phyloP scores from a whole-genome alignment of 1,140 invertebrate species.

The Lerema accius region DNA sequence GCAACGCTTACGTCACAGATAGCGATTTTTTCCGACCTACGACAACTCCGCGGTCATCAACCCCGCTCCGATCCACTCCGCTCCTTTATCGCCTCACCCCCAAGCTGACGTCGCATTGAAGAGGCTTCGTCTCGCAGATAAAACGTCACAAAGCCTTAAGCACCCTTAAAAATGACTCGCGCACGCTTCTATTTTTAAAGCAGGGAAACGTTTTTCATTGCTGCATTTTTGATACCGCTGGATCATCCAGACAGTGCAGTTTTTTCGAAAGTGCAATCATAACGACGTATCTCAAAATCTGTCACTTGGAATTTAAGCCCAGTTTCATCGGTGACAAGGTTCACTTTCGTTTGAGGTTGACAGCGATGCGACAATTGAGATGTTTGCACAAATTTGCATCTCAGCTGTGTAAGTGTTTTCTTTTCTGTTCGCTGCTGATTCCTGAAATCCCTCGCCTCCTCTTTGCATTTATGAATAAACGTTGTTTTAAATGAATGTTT shows the following conservation, averaged over 20 bases:
- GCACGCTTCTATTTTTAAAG: slow-evolving; percentile 65
- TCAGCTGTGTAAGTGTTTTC: slow-evolving; percentile 5
- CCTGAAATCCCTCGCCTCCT: slow-evolving; percentile 9
- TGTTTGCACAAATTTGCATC: slow-evolving; percentile 12
- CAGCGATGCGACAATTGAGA: not conserved
- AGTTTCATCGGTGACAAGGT: not conserved
- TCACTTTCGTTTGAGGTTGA: not conserved
- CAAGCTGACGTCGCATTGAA: slow-evolving; percentile 47
- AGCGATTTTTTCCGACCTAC: slow-evolving; percentile 50
- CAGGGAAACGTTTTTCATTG: slow-evolving; percentile 60
- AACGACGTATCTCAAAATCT: not conserved
- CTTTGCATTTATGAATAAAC: slow-evolving; percentile 22
- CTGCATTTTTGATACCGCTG: slow-evolving; percentile 50
- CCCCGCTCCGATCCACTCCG: slow-evolving; percentile 39
- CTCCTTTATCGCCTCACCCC: slow-evolving; percentile 40
- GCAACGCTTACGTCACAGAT: slow-evolving; percentile 30
- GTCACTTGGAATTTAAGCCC: not conserved
- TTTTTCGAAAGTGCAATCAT: not conserved
- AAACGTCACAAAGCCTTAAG: slow-evolving; percentile 62
- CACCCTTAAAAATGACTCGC: slow-evolving; percentile 45
- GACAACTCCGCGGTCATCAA: slow-evolving; percentile 55
- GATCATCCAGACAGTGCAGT: slow-evolving; percentile 11
- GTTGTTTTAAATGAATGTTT: slow-evolving; percentile 2
- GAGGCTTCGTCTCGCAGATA: slow-evolving; percentile 55
- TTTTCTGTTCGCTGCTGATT: slow-evolving; percentile 15